A percentile compares a stretch with the other conserved stretches of the same genome.
Evolutionary conservation across 2,888 invertebrate species (phyloP).

Genomic region (Epistrophella euchroma): DNA sequence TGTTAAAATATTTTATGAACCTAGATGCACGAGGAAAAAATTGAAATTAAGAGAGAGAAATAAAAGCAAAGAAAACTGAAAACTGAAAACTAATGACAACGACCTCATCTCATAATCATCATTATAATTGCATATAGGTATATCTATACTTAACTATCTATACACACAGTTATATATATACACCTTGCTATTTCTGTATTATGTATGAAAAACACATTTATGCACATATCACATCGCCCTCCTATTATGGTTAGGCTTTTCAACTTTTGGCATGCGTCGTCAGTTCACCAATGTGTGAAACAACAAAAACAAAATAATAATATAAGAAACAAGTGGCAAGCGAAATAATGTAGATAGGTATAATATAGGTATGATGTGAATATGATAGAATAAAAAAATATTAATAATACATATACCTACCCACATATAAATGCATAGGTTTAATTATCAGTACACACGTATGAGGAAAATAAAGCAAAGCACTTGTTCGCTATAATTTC

Average conservation of each 20-base stretch:
- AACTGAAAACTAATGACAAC: constrained; percentile 71
- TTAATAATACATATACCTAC: not conserved
- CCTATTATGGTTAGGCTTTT: constrained; percentile 66
- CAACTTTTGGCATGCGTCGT: constrained; percentile 68
- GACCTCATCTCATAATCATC: constrained; percentile 71
- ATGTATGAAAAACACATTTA: constrained; percentile 20
- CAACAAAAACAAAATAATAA: constrained; percentile 39
- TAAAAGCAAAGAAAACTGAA: constrained; percentile 49
- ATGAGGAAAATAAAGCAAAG: constrained; percentile 40
- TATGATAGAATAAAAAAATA: constrained; percentile 10
- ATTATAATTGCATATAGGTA: constrained; percentile 33
- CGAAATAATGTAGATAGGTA: constrained; percentile 30
- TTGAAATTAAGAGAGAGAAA: constrained; percentile 12
- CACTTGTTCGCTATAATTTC: constrained; percentile 56
- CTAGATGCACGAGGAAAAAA: constrained; percentile 5
- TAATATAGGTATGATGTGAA: not conserved
- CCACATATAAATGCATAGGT: not conserved
- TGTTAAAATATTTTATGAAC: constrained; percentile 28
- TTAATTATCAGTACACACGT: not conserved
- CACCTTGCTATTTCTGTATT: not conserved
- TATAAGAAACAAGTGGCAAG: constrained; percentile 62
- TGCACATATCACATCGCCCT: constrained; percentile 36
- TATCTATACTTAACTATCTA: not conserved
- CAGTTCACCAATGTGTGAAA: constrained; percentile 43
- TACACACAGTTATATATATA: not conserved